phyloP scores from a whole-genome alignment of 2,888 invertebrate genomes.

The Athalia cordata region DNA sequence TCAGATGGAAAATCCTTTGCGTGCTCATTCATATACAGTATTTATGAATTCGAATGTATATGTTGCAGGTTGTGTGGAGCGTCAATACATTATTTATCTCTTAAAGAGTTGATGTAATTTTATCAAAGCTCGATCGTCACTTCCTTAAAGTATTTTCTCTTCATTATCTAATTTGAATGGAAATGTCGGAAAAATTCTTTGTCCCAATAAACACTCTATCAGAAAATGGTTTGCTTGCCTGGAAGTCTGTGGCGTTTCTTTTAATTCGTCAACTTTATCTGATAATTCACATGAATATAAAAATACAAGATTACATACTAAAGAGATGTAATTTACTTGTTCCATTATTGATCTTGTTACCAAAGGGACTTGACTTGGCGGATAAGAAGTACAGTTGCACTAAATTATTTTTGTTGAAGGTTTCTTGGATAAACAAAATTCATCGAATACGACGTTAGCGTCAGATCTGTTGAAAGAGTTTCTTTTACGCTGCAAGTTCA shows the following conservation, averaged over 20 bases:
- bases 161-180: background rate
- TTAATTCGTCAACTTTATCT: background rate
- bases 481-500: background rate
- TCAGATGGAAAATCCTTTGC: background rate
- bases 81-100: too few species aligned
- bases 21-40: background rate
- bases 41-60: conserved; percentile 3
- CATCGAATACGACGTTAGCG: background rate
- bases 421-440: too few species aligned
- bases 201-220: background rate
- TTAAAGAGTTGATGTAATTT: background rate
- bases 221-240: background rate
- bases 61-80: background rate
- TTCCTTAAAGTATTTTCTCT: conserved; percentile 8
- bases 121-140: conserved; percentile 1
- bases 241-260: background rate
- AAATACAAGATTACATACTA: background rate
- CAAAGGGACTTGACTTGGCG: background rate
- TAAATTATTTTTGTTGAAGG: background rate
- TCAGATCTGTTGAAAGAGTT: background rate
- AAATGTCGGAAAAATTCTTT: background rate
- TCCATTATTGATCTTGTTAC: background rate
- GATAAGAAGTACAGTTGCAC: background rate
- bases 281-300: background rate
- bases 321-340: background rate